Evolutionary conservation across 2,888 invertebrate genomes (phyloP).

Genomic region (Lycia hirtaria): DNA sequence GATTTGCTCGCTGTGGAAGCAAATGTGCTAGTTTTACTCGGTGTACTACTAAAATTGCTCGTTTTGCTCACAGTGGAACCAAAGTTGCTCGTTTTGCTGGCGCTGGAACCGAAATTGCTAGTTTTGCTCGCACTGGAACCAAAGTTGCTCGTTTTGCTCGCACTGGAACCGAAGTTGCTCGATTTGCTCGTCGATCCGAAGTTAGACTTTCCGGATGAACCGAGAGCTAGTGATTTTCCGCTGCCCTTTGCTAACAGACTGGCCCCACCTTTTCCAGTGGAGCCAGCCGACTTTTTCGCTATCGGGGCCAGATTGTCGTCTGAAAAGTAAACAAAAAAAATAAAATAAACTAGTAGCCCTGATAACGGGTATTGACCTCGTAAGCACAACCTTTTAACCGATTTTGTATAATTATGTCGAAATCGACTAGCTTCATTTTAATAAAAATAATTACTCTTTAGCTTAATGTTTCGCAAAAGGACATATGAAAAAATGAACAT

Average conservation of each 20-base stretch:
- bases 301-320: constrained; percentile 63
- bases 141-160: constrained; percentile 29
- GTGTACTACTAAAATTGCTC: constrained; percentile 4
- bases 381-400: too few relatives aligned
- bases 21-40: constrained; percentile 24
- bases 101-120: constrained; percentile 5
- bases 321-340: constrained; percentile 14
- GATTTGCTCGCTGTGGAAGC: constrained; percentile 29
- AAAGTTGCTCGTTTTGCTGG: constrained; percentile 9
- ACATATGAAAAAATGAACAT: too few relatives aligned
- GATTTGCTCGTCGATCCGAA: constrained; percentile 28
- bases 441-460: too few relatives aligned
- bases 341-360: too few relatives aligned
- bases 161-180: constrained; percentile 34
- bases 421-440: too few relatives aligned
- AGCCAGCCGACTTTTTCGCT: constrained; percentile 59
- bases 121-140: constrained; percentile 30
- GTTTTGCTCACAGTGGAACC: constrained; percentile 11
- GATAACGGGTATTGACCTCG: too few relatives aligned
- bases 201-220: constrained; percentile 16
- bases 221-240: constrained; percentile 25
- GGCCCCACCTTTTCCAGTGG: constrained; percentile 61
- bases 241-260: constrained; percentile 44
- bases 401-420: too few relatives aligned
- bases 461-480: too few relatives aligned